phyloP scores from a whole-genome alignment of 1,140 invertebrate genomes.

The Drosophila dunni region DNA sequence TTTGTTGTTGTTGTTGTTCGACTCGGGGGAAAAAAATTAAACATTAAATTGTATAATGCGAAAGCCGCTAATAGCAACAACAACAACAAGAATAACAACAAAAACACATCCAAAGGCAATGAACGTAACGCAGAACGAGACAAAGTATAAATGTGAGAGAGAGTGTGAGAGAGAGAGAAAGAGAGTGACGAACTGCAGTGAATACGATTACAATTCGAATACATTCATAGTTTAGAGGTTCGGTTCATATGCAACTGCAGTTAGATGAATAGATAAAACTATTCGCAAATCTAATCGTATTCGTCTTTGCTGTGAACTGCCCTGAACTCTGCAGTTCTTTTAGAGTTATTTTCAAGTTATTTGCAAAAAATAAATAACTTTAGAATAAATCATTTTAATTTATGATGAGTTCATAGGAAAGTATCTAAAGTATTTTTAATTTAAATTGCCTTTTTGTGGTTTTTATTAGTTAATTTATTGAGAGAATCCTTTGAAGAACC shows the following conservation, averaged over 20 bases:
- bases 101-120: slow-evolving; percentile 56
- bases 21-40: slow-evolving; percentile 66
- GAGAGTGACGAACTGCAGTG: slow-evolving; percentile 73
- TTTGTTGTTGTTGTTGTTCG: slow-evolving; percentile 46
- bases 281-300: slow-evolving; percentile 9
- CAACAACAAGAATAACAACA: slow-evolving; percentile 21
- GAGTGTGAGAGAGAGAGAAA: background rate
- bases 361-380: background rate
- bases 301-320: slow-evolving; percentile 28
- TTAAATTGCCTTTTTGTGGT: too few relatives aligned
- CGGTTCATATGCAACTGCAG: slow-evolving; percentile 44
- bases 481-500: too few relatives aligned
- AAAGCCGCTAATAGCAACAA: slow-evolving; percentile 76
- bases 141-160: slow-evolving; percentile 50
- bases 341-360: background rate
- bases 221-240: slow-evolving; percentile 31
- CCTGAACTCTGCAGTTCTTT: slow-evolving; percentile 42
- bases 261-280: slow-evolving; percentile 22
- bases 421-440: too few relatives aligned
- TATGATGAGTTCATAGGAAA: too few relatives aligned
- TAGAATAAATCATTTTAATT: background rate
- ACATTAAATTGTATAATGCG: slow-evolving; percentile 83
- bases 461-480: too few relatives aligned
- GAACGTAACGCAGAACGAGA: slow-evolving; percentile 62
- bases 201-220: slow-evolving; percentile 39